A percentile compares a stretch with the other conserved stretches of the same genome.
phyloP scores from a whole-genome alignment of 2,113 vertebrate species.

The Fregetta grallaria region DNA sequence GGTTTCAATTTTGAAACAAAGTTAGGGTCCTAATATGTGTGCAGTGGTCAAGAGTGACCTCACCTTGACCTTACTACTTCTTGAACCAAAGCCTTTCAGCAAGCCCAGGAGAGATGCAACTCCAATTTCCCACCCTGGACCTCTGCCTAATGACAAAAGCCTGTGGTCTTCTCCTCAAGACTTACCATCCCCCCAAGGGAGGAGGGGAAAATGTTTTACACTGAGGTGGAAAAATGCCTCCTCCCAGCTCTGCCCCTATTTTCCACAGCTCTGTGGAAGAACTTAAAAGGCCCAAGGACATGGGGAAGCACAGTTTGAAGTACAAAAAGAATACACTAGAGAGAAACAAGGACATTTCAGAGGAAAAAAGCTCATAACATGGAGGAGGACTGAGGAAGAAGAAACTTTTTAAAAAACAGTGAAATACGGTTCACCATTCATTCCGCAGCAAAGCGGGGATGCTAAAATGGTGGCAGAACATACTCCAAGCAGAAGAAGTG shows the following conservation, averaged over 20 bases:
- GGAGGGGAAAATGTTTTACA: neutral
- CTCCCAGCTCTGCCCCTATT: neutral
- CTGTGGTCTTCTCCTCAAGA: neutral
- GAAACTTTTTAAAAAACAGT: neutral
- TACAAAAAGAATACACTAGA: neutral
- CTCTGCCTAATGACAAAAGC: constrained; percentile 21
- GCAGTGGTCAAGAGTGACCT: constrained; percentile 6
- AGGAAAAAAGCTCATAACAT: neutral
- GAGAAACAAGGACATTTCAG: neutral
- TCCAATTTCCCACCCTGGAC: neutral
- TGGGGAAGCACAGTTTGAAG: neutral
- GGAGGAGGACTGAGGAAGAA: neutral
- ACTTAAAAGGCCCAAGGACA: neutral
- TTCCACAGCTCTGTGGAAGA: neutral
- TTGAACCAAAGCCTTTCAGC: neutral
- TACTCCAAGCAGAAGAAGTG: neutral
- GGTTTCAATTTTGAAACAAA: neutral
- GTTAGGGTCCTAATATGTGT: neutral
- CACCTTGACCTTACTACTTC: constrained; percentile 5
- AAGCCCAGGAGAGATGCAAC: neutral
- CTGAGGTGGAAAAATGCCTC: neutral
- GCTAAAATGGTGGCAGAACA: neutral
- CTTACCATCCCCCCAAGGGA: neutral
- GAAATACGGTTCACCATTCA: neutral
- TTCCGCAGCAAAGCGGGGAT: neutral